Percentiles rank a stretch among this genome's conserved stretches.
phyloP scores from a whole-genome alignment of 2,888 invertebrate species.

The Drosophila niveifrons region DNA sequence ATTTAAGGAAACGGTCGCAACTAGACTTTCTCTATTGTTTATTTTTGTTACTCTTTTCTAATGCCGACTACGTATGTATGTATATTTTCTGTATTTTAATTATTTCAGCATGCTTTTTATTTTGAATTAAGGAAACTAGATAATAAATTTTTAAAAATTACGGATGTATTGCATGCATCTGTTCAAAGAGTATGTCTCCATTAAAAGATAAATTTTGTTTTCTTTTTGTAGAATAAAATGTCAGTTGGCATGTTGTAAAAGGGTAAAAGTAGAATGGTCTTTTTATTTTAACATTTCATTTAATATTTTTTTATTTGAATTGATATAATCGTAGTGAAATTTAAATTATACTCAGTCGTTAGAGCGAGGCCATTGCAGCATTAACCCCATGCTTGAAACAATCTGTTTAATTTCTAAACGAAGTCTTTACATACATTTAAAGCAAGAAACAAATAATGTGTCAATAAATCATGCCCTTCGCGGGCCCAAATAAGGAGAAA shows the following conservation, averaged over 20 bases:
- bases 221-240: constrained; percentile 34
- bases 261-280: constrained; percentile 60
- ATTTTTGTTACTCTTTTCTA: not conserved
- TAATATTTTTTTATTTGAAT: constrained; percentile 64
- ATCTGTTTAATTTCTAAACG: constrained; percentile 40
- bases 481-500: not conserved
- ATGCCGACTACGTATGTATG: not conserved
- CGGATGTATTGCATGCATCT: too few relatives aligned
- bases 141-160: too few relatives aligned
- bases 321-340: constrained; percentile 77
- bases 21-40: not conserved
- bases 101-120: not conserved
- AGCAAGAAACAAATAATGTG: constrained; percentile 57
- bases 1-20: constrained; percentile 29
- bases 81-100: not conserved
- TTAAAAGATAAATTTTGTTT: not conserved
- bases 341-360: constrained; percentile 77
- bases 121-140: not conserved
- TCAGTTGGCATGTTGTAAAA: constrained; percentile 45
- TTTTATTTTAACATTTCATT: constrained; percentile 78
- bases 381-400: constrained; percentile 33
- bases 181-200: not conserved
- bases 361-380: constrained; percentile 31
- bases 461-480: constrained; percentile 69
- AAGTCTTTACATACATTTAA: constrained; percentile 56